A percentile compares a stretch with the other conserved stretches of the same genome.
These are phyloP conservation scores for Metaphire vulgaris DNA, from an alignment of 1,140 invertebrate species.

Conservation along the genomic window DNA sequence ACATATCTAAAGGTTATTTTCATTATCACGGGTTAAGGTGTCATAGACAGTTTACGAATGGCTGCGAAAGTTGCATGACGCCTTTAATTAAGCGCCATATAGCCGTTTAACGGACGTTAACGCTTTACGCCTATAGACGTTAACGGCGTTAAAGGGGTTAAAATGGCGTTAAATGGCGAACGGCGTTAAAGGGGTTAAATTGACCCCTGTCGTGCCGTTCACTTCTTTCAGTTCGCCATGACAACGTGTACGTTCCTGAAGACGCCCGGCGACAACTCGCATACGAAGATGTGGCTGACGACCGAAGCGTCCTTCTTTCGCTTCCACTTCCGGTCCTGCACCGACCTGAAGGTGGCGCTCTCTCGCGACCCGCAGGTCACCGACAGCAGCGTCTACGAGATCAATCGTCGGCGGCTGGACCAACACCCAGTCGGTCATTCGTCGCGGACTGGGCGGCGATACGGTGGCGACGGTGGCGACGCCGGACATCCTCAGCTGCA, in stretches of 20 bases:
- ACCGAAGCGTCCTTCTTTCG: background rate
- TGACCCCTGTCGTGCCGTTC: no score
- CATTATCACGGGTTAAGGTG: no score
- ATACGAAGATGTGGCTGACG: background rate
- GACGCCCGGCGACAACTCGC: background rate
- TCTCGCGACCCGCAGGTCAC: background rate
- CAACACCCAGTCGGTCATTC: background rate
- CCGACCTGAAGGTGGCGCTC: background rate
- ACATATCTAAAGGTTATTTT: no score
- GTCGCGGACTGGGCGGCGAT: background rate
- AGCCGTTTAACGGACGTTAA: no score
- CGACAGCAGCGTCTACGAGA: background rate
- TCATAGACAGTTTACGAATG: no score
- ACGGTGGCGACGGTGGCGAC: conserved; percentile 4
- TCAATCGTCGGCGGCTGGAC: background rate
- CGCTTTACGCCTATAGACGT: no score
- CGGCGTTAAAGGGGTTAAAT: no score
- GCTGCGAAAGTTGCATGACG: no score
- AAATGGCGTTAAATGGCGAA: no score
- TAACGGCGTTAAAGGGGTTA: no score
- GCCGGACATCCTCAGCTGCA: conserved; percentile 11
- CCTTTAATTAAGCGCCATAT: no score
- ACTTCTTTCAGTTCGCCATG: no score
- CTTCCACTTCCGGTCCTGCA: background rate
- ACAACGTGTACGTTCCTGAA: background rate